Base-by-base conservation (phyloP, 2,797 vertebrate species). In the Phalanger gymnotis region DNA sequence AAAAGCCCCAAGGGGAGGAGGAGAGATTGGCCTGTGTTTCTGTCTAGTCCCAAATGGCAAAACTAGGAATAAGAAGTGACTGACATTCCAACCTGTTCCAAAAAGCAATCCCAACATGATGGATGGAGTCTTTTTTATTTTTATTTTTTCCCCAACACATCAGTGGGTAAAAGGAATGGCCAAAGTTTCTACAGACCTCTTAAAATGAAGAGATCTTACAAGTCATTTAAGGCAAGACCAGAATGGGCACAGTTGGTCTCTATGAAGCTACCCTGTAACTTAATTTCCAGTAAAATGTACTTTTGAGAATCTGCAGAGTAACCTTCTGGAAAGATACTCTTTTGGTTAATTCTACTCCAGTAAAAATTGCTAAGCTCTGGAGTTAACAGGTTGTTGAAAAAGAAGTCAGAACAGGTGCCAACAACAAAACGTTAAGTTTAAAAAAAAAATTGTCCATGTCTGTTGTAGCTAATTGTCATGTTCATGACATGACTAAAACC, bases 391-490 rank as follows among this genome's bases (percentile, higher is more conserved):
- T 58, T 90, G 16, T 93, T 93, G 51, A 73, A 40, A 61, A 57
- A 30, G 93, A 93, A 53, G 52, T 51, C 56, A 73, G 28, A 94
- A 0, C 55, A 61, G 30, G 61, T 56, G 92, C 73, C 2, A 10
- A 94, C 90, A 66, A 94, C 54, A 30, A 5, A 52, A 6, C 25
- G 92, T 55, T 54, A 81, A 55, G 13, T 54, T 25, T 89, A 94
- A 93, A 95, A 58, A 55, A 90, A 73, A 93, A 81, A 95, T 40
- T 91, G 12, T n/a, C n/a, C n/a, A n/a, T 53, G 66, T 93, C 51
- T 58, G 51, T 93, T 94, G 91, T 92, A 25, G 90, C 54, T 96
- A 52, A 91, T 4, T 54, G 57, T 40, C 30, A 4, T 30, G 1
- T 31, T 95, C 31, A 66, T 12, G 40, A 87, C n/a, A 31, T 7